Conservation (phyloP, 2,888 invertebrate genomes). For the Cyclophora punctaria region DNA sequence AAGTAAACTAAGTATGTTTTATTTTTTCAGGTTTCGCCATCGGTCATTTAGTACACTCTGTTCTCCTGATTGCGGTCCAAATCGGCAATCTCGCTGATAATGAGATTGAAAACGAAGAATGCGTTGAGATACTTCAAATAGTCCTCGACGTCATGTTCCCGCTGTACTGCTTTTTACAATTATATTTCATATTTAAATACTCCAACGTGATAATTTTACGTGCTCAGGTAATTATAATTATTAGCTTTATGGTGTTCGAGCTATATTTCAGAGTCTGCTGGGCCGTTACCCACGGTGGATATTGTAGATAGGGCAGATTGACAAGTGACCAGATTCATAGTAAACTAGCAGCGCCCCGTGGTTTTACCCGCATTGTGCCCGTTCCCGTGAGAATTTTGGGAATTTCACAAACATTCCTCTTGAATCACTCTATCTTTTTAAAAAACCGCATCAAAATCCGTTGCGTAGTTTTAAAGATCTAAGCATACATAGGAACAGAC, state of each 20-base stretch:
- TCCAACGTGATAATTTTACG: conserved; percentile 80
- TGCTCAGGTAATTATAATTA: conserved; percentile 39
- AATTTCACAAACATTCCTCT: too few relatives aligned
- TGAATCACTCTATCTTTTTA: too few relatives aligned
- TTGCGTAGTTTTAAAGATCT: too few relatives aligned
- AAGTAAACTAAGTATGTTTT: not conserved
- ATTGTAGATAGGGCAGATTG: too few relatives aligned
- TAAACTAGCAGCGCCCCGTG: too few relatives aligned
- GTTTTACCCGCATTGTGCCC: too few relatives aligned
- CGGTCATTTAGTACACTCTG: conserved; percentile 84
- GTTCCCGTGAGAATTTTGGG: too few relatives aligned
- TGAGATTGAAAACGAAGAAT: conserved; percentile 69
- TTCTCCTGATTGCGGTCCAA: conserved; percentile 80
- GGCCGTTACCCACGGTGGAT: too few relatives aligned
- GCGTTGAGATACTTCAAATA: conserved; percentile 76
- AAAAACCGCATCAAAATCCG: too few relatives aligned
- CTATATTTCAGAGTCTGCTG: too few relatives aligned
- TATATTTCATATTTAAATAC: conserved; percentile 88
- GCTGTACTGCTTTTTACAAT: conserved; percentile 82
- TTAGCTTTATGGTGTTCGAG: not conserved
- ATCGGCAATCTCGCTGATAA: conserved; percentile 76
- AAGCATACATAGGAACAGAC: too few relatives aligned
- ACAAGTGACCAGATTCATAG: too few relatives aligned
- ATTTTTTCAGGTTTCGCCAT: conserved; percentile 80
- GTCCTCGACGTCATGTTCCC: conserved; percentile 81